Conservation (phyloP, 2,888 invertebrate species). For the Machimus atricapillus region DNA sequence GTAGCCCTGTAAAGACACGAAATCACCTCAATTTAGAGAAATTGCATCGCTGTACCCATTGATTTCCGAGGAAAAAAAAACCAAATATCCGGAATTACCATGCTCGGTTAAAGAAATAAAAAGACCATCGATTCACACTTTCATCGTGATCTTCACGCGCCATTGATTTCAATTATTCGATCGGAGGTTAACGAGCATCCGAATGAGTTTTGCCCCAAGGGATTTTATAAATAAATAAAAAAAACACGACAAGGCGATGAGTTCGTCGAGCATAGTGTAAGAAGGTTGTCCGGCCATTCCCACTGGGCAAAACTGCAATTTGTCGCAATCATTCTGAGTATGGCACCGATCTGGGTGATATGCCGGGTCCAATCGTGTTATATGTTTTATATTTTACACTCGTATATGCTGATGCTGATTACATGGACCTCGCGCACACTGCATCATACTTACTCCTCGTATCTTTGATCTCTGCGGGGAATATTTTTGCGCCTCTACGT, state of each 20-base stretch:
- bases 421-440: neutral
- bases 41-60: neutral
- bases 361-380: neutral
- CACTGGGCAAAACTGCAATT: conserved; percentile 31
- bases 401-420: neutral
- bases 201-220: neutral
- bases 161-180: conserved; percentile 12
- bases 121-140: neutral
- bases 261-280: neutral
- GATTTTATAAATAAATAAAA: neutral
- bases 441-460: neutral
- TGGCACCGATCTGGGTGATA: neutral
- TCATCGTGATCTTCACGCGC: conserved; percentile 16
- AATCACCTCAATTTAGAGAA: neutral
- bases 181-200: conserved; percentile 16
- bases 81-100: neutral
- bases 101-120: neutral
- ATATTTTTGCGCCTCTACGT: neutral
- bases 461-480: conserved; percentile 34
- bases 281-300: neutral
- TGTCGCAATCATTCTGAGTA: conserved; percentile 34
- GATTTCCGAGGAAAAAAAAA: neutral
- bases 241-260: neutral
- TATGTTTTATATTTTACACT: neutral
- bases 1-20: neutral